Base-by-base conservation (phyloP, 2,888 invertebrate species). In the Machimus atricapillus region DNA sequence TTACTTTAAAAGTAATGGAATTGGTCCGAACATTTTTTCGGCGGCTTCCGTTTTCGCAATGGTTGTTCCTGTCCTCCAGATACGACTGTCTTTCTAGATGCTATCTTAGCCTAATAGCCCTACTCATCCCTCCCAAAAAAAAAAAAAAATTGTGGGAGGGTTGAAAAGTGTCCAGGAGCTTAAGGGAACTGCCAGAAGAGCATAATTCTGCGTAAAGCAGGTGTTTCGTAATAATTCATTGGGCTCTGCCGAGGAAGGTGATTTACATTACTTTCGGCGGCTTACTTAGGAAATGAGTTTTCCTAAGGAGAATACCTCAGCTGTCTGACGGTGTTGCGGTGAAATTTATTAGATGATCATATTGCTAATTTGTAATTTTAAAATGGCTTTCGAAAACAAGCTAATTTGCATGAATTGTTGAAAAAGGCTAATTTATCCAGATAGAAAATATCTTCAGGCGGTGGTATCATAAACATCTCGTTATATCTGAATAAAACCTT, bases 1-100 rank as follows among this genome's bases (percentile, higher is more conserved):
- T 83, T 83, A 83, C 82, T 83, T 7, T 83, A 83, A 58, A 83
- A 66, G 40, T 66, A 83, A 83, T 83, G 82, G 66, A 83, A 83
- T 66, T 83, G 66, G 58, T 66, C 66, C 66, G 58, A 83, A n/a
- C 23, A 37, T 43, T 46, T 79, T 79, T 83, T 66, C 27, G 19
- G 66, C 12, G 27, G 23, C 66, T 66, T 82, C 58, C 37, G 37
- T 37, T 66, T 46, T 83, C 40, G 14, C 40, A 7, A 9, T 23
- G 66, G 66, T 27, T 46, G 12, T 66, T 66, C 66, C 2, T 40
- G n/a, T 37, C 23, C 27, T 66, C 23, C 1, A 52, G 52, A n/a
- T 52, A 27, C 23, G 23, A 66, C 66, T 66, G 66, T 66, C 66
- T 66, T 66, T n/a, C 52, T n/a, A n/a, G 66, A 66, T 66, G 12